Evolutionary conservation across 2,888 invertebrate genomes (phyloP), one percentile per base, ranked within the genome.

Genomic region (Spatulosminthurus flaviceps): DNA sequence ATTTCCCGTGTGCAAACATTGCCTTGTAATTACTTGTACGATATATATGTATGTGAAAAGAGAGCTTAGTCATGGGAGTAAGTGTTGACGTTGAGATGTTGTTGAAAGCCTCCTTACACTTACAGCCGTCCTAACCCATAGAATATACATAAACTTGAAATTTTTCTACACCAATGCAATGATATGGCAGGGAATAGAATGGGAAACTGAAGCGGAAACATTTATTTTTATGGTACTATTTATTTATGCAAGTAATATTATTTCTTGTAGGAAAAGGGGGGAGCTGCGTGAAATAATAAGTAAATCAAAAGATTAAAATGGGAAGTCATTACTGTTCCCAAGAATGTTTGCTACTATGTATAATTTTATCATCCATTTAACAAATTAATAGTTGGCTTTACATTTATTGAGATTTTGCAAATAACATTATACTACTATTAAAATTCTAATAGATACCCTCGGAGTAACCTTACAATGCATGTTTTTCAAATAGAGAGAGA

Each of bases 1-100:
- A 64, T 64, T 64, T 64, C 64, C 64, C 64, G 64, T 64, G 64
- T 64, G 64, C 64, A 64, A 64, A 64, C 64, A 64, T 51, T 51
- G 51, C 51, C 16, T 5, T 4, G 51, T 51, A 51, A 51, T 51
- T 51, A 51, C 34, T 34, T 51, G 51, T 51, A 19, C 41, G 7
- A 13, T 13, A 9, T 41, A 9, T 41, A 13, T 41, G 41, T 41
- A 41, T 41, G n/a, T 51, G 16, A 51, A 51, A 19, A 19, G 51
- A 19, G 51, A 2, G 5, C 51, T 51, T 51, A 1, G n/a, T n/a
- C n/a, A 13, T 19, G n/a, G 51, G n/a, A 51, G 51, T 51, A n/a
- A 51, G n/a, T n/a, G n/a, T 9, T 51, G n/a, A 51, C 13, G 41
- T 9, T 41, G 51, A 51, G 51, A 4, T 34, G 51, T 19, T 41